phyloP scores from a whole-genome alignment of 2,113 vertebrate species.

The Esox niger region DNA sequence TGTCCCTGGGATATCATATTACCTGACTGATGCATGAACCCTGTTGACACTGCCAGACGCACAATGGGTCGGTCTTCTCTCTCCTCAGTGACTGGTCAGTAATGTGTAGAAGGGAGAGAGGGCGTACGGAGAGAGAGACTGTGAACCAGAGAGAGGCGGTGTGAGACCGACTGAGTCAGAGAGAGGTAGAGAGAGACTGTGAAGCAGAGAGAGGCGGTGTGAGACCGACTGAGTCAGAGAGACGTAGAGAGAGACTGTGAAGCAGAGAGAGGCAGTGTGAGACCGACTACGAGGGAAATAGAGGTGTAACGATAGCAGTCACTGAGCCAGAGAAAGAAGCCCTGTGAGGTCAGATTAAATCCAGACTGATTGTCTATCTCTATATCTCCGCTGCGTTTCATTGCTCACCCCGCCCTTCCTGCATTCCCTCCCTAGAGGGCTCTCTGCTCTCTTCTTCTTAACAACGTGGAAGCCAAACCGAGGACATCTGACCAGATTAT shows the following conservation, averaged over 20 bases:
- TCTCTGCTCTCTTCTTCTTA: too few relatives aligned
- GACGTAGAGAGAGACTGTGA: background rate
- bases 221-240: conserved; percentile 2
- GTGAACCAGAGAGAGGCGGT: conserved; percentile 2
- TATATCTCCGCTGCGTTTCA: background rate
- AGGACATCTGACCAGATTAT: too few relatives aligned
- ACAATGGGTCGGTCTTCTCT: conserved; percentile 35
- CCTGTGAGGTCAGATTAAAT: too few relatives aligned
- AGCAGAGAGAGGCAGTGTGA: too few relatives aligned
- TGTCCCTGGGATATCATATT: conserved; percentile 53
- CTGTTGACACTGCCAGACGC: conserved; percentile 31
- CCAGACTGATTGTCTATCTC: too few relatives aligned
- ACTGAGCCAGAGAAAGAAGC: too few relatives aligned
- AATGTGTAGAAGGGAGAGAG: conserved; percentile 16
- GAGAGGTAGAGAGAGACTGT: too few relatives aligned
- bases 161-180: conserved; percentile 14
- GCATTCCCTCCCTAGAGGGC: too few relatives aligned
- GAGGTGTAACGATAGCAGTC: too few relatives aligned
- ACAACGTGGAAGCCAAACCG: too few relatives aligned
- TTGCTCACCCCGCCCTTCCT: background rate
- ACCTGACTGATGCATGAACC: conserved; percentile 30
- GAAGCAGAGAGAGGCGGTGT: conserved; percentile 16
- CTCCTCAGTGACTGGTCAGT: conserved; percentile 12
- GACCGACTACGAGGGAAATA: too few relatives aligned
- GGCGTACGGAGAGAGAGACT: conserved; percentile 14